Base-by-base conservation (phyloP, 2,888 invertebrate genomes). In the Anarsia innoxiella region DNA sequence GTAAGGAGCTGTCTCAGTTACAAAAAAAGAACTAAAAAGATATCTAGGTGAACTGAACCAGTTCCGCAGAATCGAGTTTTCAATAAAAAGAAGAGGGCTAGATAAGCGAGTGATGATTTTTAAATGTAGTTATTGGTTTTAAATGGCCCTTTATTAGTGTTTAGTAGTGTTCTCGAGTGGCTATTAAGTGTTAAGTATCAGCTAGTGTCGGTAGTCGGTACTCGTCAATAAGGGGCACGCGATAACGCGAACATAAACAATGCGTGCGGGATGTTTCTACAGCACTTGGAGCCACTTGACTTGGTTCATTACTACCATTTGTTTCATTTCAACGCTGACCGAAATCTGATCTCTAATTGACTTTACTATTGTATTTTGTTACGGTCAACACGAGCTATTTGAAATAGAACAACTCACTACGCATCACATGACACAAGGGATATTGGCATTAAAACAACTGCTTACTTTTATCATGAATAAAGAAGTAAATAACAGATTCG, bases 221-320 rank as follows among this genome's bases (percentile, higher is more conserved):
- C 54, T 57, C 53, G 56, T 59, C 59, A 56, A 69, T 58, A 59
- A 56, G 61, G 52, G 54, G 53, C 66, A 61, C 57, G 62, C 66
- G 73, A 73, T 72, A 73, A 67, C 60, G 43, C 41, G 46, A 54
- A 53, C 49, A 51, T 67, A 66, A 68, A 70, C 64, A 66, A 45
- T 47, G 45, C 44, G 47, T 36, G 46, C 48, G 46, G 44, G 48
- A 33, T 26, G 45, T 50, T 44, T 34, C 43, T 48, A 36, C 37
- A 46, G 35, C 44, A 49, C n/a, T n/a, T n/a, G n/a, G 41, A 40
- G 42, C 55, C 53, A 56, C 56, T 59, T 56, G 38, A 45, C 30
- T 32, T 32, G 37, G 40, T n/a, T 19, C 19, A 19, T 16, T n/a
- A n/a, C n/a, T n/a, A n/a, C n/a, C n/a, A n/a, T n/a, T n/a, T n/a